Conservation (phyloP, 2,113 vertebrate species). For the Pollimyrus isidori region DNA sequence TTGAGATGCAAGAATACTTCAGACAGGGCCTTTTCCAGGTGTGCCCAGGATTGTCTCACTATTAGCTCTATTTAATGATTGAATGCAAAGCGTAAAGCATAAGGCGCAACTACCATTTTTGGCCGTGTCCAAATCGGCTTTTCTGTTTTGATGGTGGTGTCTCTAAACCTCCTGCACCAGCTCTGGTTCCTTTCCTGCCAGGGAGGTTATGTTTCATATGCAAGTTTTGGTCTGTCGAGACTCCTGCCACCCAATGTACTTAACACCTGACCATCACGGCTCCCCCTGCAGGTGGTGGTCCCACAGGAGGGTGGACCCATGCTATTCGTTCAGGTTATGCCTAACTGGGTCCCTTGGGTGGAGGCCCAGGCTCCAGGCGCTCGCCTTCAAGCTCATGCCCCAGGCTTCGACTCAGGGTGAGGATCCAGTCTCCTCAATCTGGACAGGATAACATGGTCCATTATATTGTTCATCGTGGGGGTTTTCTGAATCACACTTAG, state of each 20-base stretch:
- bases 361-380: neutral
- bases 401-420: neutral
- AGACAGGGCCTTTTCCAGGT: no score
- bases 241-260: neutral
- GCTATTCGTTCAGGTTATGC: neutral
- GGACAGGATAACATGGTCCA: neutral
- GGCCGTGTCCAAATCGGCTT: no score
- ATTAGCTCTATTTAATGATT: no score
- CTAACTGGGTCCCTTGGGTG: neutral
- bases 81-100: no score
- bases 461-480: neutral
- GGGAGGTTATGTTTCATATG: neutral
- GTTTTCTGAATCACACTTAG: neutral
- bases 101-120: no score
- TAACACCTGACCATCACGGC: neutral
- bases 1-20: no score
- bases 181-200: neutral
- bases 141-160: no score
- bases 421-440: neutral
- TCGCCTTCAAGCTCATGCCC: neutral
- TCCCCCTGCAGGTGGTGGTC: no score
- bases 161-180: neutral
- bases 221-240: neutral
- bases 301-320: no score
- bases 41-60: no score